A percentile compares a stretch with the other conserved stretches of the same genome.
These are phyloP conservation scores for Connochaetes taurinus DNA, from an alignment of 2,113 vertebrate species.

Conservation along the genomic window DNA sequence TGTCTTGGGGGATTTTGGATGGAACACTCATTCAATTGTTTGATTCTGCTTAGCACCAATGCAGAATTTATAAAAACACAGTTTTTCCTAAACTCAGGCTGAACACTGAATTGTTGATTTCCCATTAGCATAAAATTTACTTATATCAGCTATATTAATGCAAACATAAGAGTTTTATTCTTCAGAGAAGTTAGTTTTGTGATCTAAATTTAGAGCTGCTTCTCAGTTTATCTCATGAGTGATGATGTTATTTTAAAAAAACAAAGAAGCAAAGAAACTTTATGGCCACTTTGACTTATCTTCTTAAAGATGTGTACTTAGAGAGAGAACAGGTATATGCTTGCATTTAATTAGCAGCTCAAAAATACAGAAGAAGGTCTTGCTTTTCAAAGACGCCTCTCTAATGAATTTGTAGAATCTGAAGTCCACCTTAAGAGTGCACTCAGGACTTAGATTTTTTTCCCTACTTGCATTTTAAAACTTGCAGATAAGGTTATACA, in stretches of 20 bases:
- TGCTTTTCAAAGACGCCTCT: background rate
- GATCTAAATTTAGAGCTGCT: conserved; percentile 39
- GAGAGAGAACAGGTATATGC: background rate
- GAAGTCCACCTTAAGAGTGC: background rate
- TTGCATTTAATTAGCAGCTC: background rate
- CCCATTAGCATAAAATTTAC: background rate
- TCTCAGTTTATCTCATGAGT: conserved; percentile 19
- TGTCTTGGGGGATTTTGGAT: background rate
- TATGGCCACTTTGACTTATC: background rate
- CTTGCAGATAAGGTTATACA: background rate
- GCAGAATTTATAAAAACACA: background rate
- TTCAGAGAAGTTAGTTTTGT: background rate
- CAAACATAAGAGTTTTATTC: conserved; percentile 6
- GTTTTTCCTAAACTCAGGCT: background rate
- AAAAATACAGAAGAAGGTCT: background rate
- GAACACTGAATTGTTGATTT: background rate
- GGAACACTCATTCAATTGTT: background rate
- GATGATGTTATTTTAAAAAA: conserved; percentile 19
- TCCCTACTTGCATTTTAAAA: background rate
- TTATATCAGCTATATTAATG: background rate
- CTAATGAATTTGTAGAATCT: background rate
- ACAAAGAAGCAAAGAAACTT: background rate
- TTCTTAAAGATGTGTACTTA: background rate
- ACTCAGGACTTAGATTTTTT: background rate
- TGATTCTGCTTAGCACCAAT: background rate